Percentiles rank a stretch among this genome's conserved stretches.
phyloP scores from a whole-genome alignment of 2,113 vertebrate genomes.

The Microcebus ravelobensis region DNA sequence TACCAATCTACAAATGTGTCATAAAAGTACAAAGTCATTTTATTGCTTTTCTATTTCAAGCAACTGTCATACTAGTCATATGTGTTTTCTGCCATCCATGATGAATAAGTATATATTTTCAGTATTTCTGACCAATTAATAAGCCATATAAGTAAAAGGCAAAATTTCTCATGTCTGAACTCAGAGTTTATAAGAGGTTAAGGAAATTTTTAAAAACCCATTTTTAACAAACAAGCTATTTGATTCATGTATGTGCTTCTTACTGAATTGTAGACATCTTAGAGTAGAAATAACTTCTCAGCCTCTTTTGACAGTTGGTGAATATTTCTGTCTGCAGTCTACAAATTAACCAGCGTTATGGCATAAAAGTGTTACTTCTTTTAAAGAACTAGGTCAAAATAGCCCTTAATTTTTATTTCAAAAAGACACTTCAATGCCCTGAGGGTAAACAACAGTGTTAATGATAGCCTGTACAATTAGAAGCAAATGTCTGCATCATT shows the following conservation, averaged over 20 bases:
- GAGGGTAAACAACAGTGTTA: slow-evolving; percentile 35
- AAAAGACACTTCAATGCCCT: background rate
- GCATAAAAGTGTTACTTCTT: slow-evolving; percentile 9
- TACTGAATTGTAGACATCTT: slow-evolving; percentile 4
- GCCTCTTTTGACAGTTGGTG: slow-evolving; percentile 49
- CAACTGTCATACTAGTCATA: slow-evolving; percentile 51
- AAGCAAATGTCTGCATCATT: slow-evolving; percentile 42
- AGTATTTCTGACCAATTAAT: slow-evolving; percentile 37
- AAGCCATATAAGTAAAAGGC: background rate
- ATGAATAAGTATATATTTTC: slow-evolving; percentile 26
- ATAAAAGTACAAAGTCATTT: slow-evolving; percentile 64
- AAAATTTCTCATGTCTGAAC: slow-evolving; percentile 10
- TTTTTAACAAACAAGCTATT: slow-evolving; percentile 8
- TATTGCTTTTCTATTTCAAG: slow-evolving; percentile 64
- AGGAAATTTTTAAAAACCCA: background rate
- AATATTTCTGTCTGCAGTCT: slow-evolving; percentile 2
- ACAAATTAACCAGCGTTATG: background rate
- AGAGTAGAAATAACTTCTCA: slow-evolving; percentile 36
- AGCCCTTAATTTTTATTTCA: slow-evolving; percentile 53
- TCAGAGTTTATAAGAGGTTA: slow-evolving; percentile 37
- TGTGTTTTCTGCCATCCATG: slow-evolving; percentile 3
- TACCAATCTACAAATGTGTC: slow-evolving; percentile 61
- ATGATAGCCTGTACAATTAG: background rate
- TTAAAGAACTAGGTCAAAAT: slow-evolving; percentile 52
- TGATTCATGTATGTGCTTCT: slow-evolving; percentile 14